Conservation (phyloP, 2,797 vertebrate species). For the Lacerta bilineata region DNA sequence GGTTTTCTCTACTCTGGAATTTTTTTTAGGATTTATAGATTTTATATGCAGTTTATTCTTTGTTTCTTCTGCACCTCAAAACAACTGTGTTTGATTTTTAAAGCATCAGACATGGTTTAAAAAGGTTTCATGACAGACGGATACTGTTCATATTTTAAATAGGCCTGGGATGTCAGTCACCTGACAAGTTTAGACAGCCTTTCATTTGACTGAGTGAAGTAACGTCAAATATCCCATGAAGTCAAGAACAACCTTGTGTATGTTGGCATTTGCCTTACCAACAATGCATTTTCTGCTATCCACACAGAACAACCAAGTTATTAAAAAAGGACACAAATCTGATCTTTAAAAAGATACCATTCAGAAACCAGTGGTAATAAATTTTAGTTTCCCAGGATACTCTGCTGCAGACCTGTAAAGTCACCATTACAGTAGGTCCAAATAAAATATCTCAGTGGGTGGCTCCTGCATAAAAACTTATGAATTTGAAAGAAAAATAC, state of each 20-base stretch:
- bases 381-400: not conserved
- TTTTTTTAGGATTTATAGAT: no score
- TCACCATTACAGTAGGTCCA: not conserved
- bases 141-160: conserved; percentile 5
- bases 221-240: not conserved
- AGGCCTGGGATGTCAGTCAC: not conserved
- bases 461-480: not conserved
- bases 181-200: not conserved
- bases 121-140: not conserved
- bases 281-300: not conserved
- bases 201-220: not conserved
- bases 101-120: not conserved
- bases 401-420: not conserved
- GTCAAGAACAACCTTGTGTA: not conserved
- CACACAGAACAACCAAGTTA: not conserved
- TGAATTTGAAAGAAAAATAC: not conserved
- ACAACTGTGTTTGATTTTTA: not conserved
- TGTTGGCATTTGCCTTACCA: not conserved
- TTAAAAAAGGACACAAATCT: not conserved
- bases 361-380: not conserved
- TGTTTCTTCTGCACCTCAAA: conserved; percentile 5
- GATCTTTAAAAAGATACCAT: not conserved
- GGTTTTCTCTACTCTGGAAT: no score
- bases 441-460: not conserved
- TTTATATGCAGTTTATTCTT: not conserved